phyloP scores from a whole-genome alignment of 2,797 vertebrate genomes.

The Onychomys leucogaster region DNA sequence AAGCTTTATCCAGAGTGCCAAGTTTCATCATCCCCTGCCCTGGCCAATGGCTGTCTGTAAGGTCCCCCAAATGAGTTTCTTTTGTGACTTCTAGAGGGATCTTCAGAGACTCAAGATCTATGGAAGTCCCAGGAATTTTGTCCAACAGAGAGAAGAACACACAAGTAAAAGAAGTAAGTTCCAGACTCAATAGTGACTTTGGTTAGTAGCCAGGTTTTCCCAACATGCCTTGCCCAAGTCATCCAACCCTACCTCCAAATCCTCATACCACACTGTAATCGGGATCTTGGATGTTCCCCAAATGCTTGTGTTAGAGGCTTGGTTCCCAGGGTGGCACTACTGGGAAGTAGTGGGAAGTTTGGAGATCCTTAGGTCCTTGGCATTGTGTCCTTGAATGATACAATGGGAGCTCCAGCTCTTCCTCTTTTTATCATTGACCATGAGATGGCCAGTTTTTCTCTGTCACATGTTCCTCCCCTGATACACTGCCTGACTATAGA shows the following conservation, averaged over 20 bases:
- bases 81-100: not conserved
- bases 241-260: no score
- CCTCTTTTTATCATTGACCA: not conserved
- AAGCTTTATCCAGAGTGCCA: not conserved
- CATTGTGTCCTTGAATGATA: not conserved
- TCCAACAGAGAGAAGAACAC: not conserved
- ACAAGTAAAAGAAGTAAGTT: accelerated
- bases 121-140: not conserved
- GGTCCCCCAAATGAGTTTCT: accelerated
- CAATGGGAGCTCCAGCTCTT: no score
- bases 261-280: no score
- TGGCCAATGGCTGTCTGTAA: not conserved
- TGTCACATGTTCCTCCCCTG: not conserved
- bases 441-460: not conserved
- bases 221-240: not conserved
- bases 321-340: no score
- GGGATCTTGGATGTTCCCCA: not conserved
- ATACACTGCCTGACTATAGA: not conserved
- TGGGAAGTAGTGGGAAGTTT: not conserved
- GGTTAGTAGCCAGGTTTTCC: not conserved
- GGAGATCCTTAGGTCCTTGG: not conserved
- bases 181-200: not conserved
- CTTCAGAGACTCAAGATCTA: not conserved
- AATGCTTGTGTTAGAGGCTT: not conserved
- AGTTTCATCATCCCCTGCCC: no score